Percentiles rank a stretch among this genome's conserved stretches.
Conservation (phyloP, 37 sponge, comb jelly and placozoan species). For the Dysidea cf. avara region DNA sequence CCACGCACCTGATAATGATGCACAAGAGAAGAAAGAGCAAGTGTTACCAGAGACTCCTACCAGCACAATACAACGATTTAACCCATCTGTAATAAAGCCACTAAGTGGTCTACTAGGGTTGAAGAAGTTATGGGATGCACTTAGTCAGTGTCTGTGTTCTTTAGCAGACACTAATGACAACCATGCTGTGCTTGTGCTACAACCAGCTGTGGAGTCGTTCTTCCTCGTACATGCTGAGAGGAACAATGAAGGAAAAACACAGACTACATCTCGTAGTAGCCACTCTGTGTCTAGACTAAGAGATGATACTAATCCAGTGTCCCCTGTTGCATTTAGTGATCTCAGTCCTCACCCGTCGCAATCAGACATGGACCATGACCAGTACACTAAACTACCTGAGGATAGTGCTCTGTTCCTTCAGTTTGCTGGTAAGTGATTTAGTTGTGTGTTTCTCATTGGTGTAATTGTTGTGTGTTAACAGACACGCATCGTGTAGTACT, state of each 20-base stretch:
- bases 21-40: constrained; percentile 3
- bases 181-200: constrained; percentile 97
- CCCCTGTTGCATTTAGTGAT: constrained; percentile 56
- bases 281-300: constrained; percentile 22
- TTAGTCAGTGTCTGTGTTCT: constrained; percentile 85
- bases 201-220: constrained; percentile 96
- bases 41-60: background rate
- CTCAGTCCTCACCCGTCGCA: constrained; percentile 42
- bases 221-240: constrained; percentile 89
- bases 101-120: constrained; percentile 82
- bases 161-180: constrained; percentile 79
- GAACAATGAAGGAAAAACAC: constrained; percentile 12
- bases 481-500: constrained; percentile 92
- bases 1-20: background rate
- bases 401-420: constrained; percentile 89
- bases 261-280: background rate
- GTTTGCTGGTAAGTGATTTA: constrained; percentile 83
- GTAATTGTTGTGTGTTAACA: constrained; percentile 4
- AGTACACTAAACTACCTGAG: constrained; percentile 66
- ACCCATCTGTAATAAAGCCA: constrained; percentile 24
- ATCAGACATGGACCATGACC: constrained; percentile 20
- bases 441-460: constrained; percentile 3
- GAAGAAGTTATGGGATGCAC: constrained; percentile 78
- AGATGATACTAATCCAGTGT: constrained; percentile 38
- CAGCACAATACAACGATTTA: background rate